Evolutionary conservation across 2,113 vertebrate genomes (phyloP).

Genomic region (Pomatorhinus ruficollis): DNA sequence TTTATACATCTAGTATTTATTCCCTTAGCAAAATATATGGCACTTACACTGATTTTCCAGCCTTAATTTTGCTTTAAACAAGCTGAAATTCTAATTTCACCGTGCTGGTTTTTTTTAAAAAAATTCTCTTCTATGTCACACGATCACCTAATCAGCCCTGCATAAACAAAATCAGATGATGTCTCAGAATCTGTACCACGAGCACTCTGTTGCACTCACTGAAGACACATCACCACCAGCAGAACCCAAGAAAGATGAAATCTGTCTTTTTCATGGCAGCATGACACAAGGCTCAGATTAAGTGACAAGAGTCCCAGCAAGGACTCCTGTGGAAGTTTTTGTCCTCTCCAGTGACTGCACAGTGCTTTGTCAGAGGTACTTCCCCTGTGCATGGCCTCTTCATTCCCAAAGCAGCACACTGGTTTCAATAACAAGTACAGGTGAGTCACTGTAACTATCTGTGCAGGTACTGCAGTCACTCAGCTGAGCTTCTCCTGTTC

Average conservation of each 20-base stretch:
- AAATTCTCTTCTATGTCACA: background rate
- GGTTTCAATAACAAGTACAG: background rate
- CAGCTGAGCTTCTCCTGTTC: background rate
- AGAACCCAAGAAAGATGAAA: background rate
- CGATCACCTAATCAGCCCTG: background rate
- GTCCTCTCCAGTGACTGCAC: background rate
- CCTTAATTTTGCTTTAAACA: background rate
- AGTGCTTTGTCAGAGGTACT: background rate
- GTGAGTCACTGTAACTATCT: background rate
- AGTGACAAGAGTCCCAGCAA: background rate
- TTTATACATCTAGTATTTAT: background rate
- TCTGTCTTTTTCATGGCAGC: background rate
- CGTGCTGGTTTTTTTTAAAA: background rate
- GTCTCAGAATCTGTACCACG: rapidly evolving
- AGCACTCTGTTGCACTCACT: background rate
- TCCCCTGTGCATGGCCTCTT: background rate
- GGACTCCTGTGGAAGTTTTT: background rate
- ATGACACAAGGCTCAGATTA: rapidly evolving
- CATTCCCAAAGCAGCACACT: background rate
- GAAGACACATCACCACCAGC: background rate
- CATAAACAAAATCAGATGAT: background rate
- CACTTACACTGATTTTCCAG: background rate
- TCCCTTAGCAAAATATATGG: background rate
- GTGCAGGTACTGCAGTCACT: background rate
- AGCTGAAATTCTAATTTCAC: background rate